A percentile compares a stretch with the other conserved stretches of the same genome.
phyloP scores from a whole-genome alignment of 2,113 vertebrate genomes.

The human (Homo sapiens) region DNA sequence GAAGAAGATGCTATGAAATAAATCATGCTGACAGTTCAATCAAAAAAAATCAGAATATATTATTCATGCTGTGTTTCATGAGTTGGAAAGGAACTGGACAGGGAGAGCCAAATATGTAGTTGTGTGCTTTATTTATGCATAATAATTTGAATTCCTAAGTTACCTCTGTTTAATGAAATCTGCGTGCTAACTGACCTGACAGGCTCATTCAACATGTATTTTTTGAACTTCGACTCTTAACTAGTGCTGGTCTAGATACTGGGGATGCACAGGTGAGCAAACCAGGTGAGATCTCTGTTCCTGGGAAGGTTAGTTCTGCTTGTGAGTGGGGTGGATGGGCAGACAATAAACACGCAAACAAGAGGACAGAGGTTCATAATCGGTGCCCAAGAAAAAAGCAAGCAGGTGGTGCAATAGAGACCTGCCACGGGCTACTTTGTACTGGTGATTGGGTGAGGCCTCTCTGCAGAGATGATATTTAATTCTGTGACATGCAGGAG shows the following conservation, averaged over 20 bases:
- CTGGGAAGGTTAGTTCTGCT: background rate
- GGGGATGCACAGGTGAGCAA: background rate
- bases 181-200: background rate
- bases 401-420: background rate
- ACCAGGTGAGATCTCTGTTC: background rate
- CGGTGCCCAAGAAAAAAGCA: no score
- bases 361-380: fast-evolving
- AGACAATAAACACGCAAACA: fast-evolving
- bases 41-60: conserved; percentile 77
- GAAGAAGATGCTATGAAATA: conserved; percentile 71
- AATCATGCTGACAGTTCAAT: conserved; percentile 79
- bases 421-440: background rate
- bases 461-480: background rate
- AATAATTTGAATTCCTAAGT: conserved; percentile 42
- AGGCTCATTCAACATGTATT: background rate
- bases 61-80: conserved; percentile 72
- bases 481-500: background rate
- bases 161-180: conserved; percentile 38
- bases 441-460: background rate
- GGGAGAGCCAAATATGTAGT: conserved; percentile 50
- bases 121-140: conserved; percentile 64
- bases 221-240: background rate
- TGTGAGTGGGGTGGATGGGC: background rate
- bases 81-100: conserved; percentile 71
- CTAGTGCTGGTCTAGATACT: background rate